A percentile compares a stretch with the other conserved stretches of the same genome.
Evolutionary conservation across 2,888 invertebrate species (phyloP).

Genomic region (Ochlodes sylvanus): DNA sequence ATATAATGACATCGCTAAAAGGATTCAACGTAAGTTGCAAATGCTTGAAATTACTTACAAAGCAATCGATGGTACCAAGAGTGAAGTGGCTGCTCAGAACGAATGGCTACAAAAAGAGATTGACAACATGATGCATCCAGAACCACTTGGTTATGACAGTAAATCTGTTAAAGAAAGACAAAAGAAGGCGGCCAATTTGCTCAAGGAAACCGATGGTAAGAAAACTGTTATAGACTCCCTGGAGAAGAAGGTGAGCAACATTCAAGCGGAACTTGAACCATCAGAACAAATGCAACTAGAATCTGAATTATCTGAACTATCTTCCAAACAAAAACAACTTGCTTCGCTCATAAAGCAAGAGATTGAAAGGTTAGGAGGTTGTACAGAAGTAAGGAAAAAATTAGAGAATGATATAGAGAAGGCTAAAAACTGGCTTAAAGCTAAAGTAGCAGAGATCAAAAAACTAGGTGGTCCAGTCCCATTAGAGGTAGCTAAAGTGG

Average conservation of each 20-base stretch:
- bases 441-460: constrained; percentile 90
- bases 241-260: constrained; percentile 92
- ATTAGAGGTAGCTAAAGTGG: constrained; percentile 92
- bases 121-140: constrained; percentile 87
- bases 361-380: constrained; percentile 88
- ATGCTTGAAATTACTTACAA: constrained; percentile 93
- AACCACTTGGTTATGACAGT: constrained; percentile 90
- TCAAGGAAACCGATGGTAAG: constrained; percentile 94
- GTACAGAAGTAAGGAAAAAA: constrained; percentile 89
- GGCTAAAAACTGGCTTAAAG: constrained; percentile 92
- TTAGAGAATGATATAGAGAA: constrained; percentile 92
- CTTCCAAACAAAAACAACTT: constrained; percentile 90
- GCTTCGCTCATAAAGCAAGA: constrained; percentile 89
- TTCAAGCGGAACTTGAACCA: constrained; percentile 93
- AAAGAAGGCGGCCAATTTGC: constrained; percentile 88
- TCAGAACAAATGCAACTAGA: constrained; percentile 93
- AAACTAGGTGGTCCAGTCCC: constrained; percentile 91
- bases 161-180: constrained; percentile 91
- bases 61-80: constrained; percentile 91
- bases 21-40: constrained; percentile 93
- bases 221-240: constrained; percentile 92
- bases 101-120: constrained; percentile 92
- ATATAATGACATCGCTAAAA: constrained; percentile 93
- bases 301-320: constrained; percentile 88
- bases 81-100: constrained; percentile 91